Percentiles rank a stretch among this genome's conserved stretches.
Conservation (phyloP, 2,113 vertebrate genomes). For the Perca fluviatilis region DNA sequence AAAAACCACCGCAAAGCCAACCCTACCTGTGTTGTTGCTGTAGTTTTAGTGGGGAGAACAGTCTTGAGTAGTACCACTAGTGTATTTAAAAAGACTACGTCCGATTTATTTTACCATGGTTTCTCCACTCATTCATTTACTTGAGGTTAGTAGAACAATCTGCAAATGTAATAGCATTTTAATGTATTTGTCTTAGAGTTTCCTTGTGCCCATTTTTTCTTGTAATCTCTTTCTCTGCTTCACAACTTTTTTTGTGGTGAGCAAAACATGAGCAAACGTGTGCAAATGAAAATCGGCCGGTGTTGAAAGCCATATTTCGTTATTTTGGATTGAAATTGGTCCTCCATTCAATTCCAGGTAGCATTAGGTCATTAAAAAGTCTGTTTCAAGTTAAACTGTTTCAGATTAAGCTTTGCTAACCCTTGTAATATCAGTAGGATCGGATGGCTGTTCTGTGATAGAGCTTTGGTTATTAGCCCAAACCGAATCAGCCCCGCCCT, state of each 20-base stretch:
- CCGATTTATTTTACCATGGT: background rate
- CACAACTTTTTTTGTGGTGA: background rate
- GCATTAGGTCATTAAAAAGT: slow-evolving; percentile 30
- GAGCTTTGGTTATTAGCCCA: slow-evolving; percentile 37
- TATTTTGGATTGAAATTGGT: background rate
- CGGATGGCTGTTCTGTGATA: slow-evolving; percentile 32
- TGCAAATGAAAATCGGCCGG: background rate
- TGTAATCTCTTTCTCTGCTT: slow-evolving; percentile 4
- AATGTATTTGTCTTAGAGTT: slow-evolving; percentile 9
- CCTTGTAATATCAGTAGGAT: slow-evolving; percentile 27
- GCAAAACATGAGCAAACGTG: background rate
- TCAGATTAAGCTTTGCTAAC: slow-evolving; percentile 2
- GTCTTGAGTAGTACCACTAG: background rate
- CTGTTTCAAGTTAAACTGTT: slow-evolving; percentile 14
- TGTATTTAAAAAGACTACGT: background rate
- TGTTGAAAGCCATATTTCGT: slow-evolving; percentile 16
- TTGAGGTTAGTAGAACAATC: background rate
- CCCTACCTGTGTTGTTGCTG: slow-evolving; percentile 40
- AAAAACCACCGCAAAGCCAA: slow-evolving; percentile 26
- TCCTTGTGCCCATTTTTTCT: background rate
- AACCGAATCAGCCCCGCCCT: slow-evolving; percentile 34
- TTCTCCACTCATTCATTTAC: background rate
- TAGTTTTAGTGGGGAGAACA: background rate
- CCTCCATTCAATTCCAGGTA: slow-evolving; percentile 13
- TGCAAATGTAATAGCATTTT: background rate